Evolutionary conservation across 2,797 vertebrate species (phyloP), one percentile per base, ranked within the genome.

Genomic region (Halcyon leucocephala): DNA sequence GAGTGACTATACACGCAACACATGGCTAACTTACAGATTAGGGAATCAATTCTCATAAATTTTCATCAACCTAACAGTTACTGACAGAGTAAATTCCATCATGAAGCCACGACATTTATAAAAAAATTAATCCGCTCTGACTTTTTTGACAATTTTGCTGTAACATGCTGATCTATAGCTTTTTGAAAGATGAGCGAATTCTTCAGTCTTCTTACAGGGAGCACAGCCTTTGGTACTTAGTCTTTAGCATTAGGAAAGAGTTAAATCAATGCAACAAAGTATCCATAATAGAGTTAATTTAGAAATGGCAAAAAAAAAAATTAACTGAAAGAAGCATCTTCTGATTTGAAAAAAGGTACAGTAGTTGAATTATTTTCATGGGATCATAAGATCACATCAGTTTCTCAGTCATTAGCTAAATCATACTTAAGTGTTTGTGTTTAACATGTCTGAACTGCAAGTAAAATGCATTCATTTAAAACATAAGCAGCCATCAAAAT

Each of bases 291-390:
- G 12, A 80, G 7, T 24, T 48, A 67, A 46, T n/a, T 13, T 83
- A 83, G 37, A 74, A 67, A 44, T 18, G 9, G 15, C 28, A 35
- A 35, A 35, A 35, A 35, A 35, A 35, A 28, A 67, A n/a, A 66
- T 3, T 39, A 84, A 49, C 9, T 54, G 62, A 33, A 51, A 61
- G 6, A 69, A 82, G 26, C 67, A 92, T 82, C 69, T 79, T 86
- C 74, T 82, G 73, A 95, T 89, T 73, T 94, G 37, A 72, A 91
- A 92, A 39, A 15, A 58, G 83, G 72, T 77, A 78, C 31, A 95
- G 51, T 11, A 91, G 58, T 22, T 87, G 73, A 93, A 94, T 91
- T 88, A 51, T 26, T 86, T 87, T n/a, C 31, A 77, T 24, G 42
- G 20, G 39, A 65, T 74, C 35, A 7, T 13, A 88, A 64, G 61